Evolutionary conservation across 2,113 vertebrate species (phyloP), one percentile per base, ranked within the genome.

Genomic region (Odobenus rosmarus): DNA sequence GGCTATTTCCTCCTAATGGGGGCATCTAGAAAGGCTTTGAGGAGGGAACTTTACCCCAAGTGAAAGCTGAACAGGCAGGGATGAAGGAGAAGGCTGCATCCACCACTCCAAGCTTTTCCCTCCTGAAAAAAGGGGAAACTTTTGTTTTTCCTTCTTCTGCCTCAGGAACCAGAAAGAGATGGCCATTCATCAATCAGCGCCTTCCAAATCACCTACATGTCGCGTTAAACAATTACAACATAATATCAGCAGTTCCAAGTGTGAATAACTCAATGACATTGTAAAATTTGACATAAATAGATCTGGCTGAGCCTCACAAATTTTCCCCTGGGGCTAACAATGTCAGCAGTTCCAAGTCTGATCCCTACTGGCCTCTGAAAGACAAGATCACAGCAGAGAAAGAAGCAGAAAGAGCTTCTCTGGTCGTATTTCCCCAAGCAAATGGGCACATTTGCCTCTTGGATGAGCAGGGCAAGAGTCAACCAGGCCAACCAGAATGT

Each of bases 341-440:
- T 16, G 74, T 83, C 96, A 94, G 97, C 74, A 94, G 49, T 67
- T 88, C 71, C 77, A 67, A 84, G 67, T 71, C 57, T 71, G 57
- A 93, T 36, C 81, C 39, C 71, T 61, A 14, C 26, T 7, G 14
- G 62, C 46, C 74, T 90, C 53, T 24, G 42, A 95, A 71, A 87
- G 69, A 31, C 88, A 80, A 90, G 89, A 72, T 49, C 46, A 12
- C 23, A 33, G 57, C 5, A 39, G 21, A 64, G 64, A 69, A 13
- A 59, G 18, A 23, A 59, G 14, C 21, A 76, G 71, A 61, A 59
- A 85, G 59, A 1, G 1, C 5, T 49, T 83, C 24, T 36, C 77
- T 24, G 3, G 31, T 14, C 23, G 14, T 49, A 88, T 64, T 59
- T 88, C 49, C 61, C 33, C 3, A 14, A 57, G 69, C 39, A n/a